Conservation (phyloP, 2,113 vertebrate genomes). For the Microtus montanus region DNA sequence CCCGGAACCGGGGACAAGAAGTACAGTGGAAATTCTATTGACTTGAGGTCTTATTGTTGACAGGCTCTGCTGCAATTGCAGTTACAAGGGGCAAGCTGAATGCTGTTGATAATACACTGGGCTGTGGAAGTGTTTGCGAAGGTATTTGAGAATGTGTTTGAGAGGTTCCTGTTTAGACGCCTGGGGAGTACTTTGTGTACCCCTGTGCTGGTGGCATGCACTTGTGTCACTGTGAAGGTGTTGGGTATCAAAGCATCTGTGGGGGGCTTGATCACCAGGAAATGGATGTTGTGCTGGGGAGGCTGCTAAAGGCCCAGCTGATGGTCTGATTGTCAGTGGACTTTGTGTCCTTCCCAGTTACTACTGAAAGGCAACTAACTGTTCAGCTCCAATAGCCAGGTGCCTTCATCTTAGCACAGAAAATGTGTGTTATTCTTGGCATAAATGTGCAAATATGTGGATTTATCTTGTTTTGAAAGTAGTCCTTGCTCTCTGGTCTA, state of each 20-base stretch:
- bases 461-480: not conserved
- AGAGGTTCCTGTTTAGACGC: not conserved
- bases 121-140: conserved; percentile 13
- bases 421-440: not conserved
- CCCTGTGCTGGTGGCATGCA: not conserved
- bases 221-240: conserved; percentile 43
- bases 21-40: not conserved
- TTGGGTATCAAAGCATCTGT: not conserved
- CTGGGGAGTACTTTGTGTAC: not conserved
- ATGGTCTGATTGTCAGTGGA: not conserved
- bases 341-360: not conserved
- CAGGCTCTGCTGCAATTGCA: not conserved
- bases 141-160: not conserved
- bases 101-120: not conserved
- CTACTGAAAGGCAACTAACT: conserved; percentile 62
- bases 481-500: not conserved
- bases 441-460: not conserved
- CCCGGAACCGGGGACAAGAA: no score
- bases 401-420: not conserved
- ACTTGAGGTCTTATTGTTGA: not conserved
- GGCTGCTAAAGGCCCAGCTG: not conserved
- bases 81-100: not conserved
- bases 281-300: not conserved
- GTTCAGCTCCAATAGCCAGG: not conserved
- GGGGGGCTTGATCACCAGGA: conserved; percentile 2